phyloP scores from a whole-genome alignment of 2,888 invertebrate species.

The Parnassius smintheus region DNA sequence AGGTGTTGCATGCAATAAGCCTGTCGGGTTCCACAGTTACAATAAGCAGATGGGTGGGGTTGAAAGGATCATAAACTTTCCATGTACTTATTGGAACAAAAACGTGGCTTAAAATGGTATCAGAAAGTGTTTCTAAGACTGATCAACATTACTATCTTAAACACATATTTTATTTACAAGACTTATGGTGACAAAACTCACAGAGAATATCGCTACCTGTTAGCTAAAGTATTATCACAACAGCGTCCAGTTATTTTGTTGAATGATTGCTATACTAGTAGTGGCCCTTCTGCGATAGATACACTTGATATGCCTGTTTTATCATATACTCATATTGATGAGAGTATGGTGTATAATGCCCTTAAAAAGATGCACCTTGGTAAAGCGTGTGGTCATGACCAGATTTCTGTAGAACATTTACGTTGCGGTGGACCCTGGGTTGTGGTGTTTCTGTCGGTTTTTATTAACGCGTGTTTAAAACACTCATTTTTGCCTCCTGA shows the following conservation, averaged over 20 bases:
- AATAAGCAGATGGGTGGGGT: slow-evolving; percentile 35
- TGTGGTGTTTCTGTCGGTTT: no score
- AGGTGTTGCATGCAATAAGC: slow-evolving; percentile 10
- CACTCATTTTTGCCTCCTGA: no score
- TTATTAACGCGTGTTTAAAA: no score
- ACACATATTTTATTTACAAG: slow-evolving; percentile 17
- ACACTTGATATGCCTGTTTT: no score
- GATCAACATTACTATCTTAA: slow-evolving; percentile 18
- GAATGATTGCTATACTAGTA: no score
- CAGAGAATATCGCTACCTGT: neutral
- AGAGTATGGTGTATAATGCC: no score
- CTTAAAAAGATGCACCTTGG: no score
- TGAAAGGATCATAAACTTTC: slow-evolving; percentile 14
- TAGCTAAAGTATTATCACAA: neutral
- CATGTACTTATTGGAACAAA: slow-evolving; percentile 33
- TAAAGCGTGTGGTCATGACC: no score
- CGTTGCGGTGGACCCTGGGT: no score
- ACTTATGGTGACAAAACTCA: neutral
- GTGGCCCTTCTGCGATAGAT: no score
- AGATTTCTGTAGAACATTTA: no score
- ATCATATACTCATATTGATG: no score
- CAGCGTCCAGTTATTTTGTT: neutral
- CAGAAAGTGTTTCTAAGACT: slow-evolving; percentile 17
- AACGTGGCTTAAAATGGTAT: slow-evolving; percentile 21
- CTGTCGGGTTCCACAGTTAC: slow-evolving; percentile 20